These are phyloP conservation scores for Monomorium pharaonis DNA, from an alignment of 1,140 invertebrate species.

Conservation along the genomic window DNA sequence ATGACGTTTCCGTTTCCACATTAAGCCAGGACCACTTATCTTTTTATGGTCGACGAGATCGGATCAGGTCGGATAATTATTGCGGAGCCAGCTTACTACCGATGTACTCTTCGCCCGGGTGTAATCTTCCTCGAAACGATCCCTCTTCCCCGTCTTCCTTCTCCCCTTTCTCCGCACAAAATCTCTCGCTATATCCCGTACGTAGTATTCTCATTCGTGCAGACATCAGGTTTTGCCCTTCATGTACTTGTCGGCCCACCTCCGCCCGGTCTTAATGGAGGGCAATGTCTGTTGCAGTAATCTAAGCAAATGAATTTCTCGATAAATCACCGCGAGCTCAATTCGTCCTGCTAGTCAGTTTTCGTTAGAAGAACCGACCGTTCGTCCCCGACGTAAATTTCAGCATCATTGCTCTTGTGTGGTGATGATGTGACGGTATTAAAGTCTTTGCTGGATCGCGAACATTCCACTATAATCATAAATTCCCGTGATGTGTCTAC, in stretches of 20 bases:
- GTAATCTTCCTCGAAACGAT: slow-evolving; percentile 53
- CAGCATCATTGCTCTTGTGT: not conserved
- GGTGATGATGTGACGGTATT: not conserved
- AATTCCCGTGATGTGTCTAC: not conserved
- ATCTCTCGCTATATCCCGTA: slow-evolving; percentile 14
- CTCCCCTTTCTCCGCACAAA: not conserved
- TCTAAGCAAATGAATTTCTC: slow-evolving; percentile 61
- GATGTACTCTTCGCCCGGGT: slow-evolving; percentile 44
- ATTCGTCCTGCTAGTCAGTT: slow-evolving; percentile 18
- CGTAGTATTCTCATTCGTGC: slow-evolving; percentile 48
- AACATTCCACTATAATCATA: slow-evolving; percentile 25
- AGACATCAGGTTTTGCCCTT: slow-evolving; percentile 50
- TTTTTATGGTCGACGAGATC: slow-evolving; percentile 51
- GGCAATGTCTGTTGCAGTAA: slow-evolving; percentile 54
- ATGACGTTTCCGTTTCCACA: slow-evolving; percentile 25
- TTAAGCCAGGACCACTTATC: slow-evolving; percentile 51
- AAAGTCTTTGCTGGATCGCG: slow-evolving; percentile 6
- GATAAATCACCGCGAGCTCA: slow-evolving; percentile 50
- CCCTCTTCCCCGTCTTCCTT: not conserved
- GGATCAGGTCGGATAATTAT: slow-evolving; percentile 54
- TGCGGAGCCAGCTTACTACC: slow-evolving; percentile 20
- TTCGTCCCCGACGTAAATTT: slow-evolving; percentile 31
- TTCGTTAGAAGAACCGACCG: slow-evolving; percentile 18
- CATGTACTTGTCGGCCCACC: slow-evolving; percentile 39
- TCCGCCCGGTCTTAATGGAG: slow-evolving; percentile 37